Percentiles rank a stretch among this genome's conserved stretches.
Evolutionary conservation across 1,140 invertebrate genomes (phyloP).

Genomic region (Neodiprion pinetum): DNA sequence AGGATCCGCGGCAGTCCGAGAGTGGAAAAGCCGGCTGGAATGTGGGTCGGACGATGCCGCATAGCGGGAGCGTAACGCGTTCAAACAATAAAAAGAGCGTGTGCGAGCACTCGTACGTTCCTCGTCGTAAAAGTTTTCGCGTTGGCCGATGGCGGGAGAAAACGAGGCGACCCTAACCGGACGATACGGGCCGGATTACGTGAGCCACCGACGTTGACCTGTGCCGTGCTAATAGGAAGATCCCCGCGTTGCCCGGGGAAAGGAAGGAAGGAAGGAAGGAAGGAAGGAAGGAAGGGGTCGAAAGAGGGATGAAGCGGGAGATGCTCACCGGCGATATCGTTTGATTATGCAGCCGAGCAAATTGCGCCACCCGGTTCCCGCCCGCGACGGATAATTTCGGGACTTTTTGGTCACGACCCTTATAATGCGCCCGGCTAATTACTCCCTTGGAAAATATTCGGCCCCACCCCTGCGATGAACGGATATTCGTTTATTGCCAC

Average conservation of each 20-base stretch:
- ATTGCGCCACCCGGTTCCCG: neutral
- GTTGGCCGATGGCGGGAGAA: neutral
- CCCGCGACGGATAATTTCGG: neutral
- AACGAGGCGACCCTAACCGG: neutral
- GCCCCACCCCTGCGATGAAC: too few species aligned
- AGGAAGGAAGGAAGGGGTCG: neutral
- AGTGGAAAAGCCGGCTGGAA: neutral
- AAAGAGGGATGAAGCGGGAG: neutral
- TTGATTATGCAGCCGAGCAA: slow-evolving; percentile 4
- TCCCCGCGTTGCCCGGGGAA: neutral
- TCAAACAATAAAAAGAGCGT: neutral
- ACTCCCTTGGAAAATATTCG: too few species aligned
- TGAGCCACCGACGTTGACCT: slow-evolving; percentile 3
- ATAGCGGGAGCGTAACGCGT: neutral
- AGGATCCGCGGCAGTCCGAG: neutral
- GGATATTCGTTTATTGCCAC: too few species aligned
- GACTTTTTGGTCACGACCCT: slow-evolving; percentile 3
- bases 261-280: neutral
- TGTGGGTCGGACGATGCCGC: neutral
- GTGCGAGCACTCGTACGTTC: neutral
- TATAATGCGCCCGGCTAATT: too few species aligned
- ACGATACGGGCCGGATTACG: slow-evolving; percentile 6
- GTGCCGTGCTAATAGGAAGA: neutral
- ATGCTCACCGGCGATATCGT: neutral
- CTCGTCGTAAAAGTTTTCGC: neutral